These are phyloP conservation scores for Festucalex cinctus DNA, from an alignment of 2,113 vertebrate genomes.

Conservation along the genomic window DNA sequence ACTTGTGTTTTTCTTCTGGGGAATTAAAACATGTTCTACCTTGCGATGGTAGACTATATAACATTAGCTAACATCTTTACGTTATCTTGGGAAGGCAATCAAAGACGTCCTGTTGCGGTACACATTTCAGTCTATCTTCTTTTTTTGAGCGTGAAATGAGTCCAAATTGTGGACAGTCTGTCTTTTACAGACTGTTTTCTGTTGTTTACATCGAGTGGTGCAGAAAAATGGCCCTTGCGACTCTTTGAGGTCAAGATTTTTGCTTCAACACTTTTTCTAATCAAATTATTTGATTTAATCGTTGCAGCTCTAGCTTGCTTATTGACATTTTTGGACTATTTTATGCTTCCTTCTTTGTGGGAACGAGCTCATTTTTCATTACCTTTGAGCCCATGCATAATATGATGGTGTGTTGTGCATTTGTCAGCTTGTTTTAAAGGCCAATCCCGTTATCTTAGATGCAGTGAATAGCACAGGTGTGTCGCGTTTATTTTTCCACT, in stretches of 20 bases:
- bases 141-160: too few species aligned
- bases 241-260: not conserved
- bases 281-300: not conserved
- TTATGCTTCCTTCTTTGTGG: not conserved
- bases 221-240: too few species aligned
- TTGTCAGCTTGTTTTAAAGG: not conserved
- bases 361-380: not conserved
- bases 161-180: too few species aligned
- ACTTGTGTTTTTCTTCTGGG: too few species aligned
- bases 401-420: not conserved
- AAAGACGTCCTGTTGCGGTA: too few species aligned
- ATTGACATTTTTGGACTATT: not conserved
- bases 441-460: not conserved
- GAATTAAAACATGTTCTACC: too few species aligned
- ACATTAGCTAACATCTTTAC: too few species aligned
- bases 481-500: not conserved
- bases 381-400: not conserved
- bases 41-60: too few species aligned
- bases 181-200: too few species aligned
- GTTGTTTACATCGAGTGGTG: too few species aligned
- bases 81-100: too few species aligned
- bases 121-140: too few species aligned
- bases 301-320: not conserved
- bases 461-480: not conserved
- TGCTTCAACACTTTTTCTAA: not conserved